Evolutionary conservation across 2,113 vertebrate genomes (phyloP).

Genomic region (Tylochromis polylepis): DNA sequence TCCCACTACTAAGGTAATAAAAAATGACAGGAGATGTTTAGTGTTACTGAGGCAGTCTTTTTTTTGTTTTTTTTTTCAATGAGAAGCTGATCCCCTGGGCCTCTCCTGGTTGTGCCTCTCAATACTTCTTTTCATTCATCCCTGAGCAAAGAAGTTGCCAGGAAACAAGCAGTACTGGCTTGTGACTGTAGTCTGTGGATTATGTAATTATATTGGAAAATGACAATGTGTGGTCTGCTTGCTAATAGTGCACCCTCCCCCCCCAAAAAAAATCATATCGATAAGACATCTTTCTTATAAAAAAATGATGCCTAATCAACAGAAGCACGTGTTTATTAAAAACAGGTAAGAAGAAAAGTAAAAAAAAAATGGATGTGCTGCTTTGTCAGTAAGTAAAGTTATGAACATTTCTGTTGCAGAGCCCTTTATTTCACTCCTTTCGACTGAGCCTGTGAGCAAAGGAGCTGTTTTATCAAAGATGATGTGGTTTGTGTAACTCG

Average conservation of each 20-base stretch:
- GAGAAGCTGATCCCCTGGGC: neutral
- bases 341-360: neutral
- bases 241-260: neutral
- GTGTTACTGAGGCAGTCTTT: neutral
- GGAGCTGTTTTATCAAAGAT: neutral
- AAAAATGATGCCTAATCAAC: neutral
- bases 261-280: neutral
- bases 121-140: conserved; percentile 25
- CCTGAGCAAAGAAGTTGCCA: conserved; percentile 25
- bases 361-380: neutral
- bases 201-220: conserved; percentile 1
- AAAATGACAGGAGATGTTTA: neutral
- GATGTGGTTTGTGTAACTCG: neutral
- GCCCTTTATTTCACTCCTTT: neutral
- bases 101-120: neutral
- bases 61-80: neutral
- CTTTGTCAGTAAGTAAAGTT: neutral
- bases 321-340: neutral
- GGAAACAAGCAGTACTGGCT: conserved; percentile 16
- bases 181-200: conserved; percentile 1
- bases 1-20: neutral
- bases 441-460: neutral
- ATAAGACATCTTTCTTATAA: neutral
- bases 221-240: neutral
- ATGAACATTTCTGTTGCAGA: neutral